Percentiles rank a stretch among this genome's conserved stretches.
Conservation (phyloP, 2,888 invertebrate genomes). For the Agrilus mali region DNA sequence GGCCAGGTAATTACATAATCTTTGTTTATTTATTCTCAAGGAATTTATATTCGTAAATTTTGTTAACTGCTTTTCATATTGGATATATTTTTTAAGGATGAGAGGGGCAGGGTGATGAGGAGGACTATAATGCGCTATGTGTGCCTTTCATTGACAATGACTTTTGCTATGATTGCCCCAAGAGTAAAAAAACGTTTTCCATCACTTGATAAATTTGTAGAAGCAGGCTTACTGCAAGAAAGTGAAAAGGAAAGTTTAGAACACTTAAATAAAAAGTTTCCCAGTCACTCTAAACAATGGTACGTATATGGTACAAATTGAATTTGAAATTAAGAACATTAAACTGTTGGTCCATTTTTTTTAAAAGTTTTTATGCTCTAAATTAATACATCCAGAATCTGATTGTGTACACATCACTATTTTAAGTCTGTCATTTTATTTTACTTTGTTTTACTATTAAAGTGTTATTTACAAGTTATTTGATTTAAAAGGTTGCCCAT, state of each 20-base stretch:
- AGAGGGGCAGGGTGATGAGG: slow-evolving; percentile 68
- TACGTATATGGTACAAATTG: slow-evolving; percentile 21
- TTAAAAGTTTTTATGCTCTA: too few species aligned
- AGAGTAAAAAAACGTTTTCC: slow-evolving; percentile 83
- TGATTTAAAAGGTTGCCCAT: slow-evolving; percentile 55
- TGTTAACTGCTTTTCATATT: neutral
- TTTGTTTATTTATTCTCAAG: neutral
- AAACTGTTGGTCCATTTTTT: too few species aligned
- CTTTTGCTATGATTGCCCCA: slow-evolving; percentile 75
- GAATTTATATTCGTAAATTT: neutral
- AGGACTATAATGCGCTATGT: slow-evolving; percentile 73
- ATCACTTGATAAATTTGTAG: slow-evolving; percentile 68
- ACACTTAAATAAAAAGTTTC: slow-evolving; percentile 66
- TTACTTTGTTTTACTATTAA: slow-evolving; percentile 4
- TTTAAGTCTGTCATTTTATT: neutral
- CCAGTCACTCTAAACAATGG: slow-evolving; percentile 81
- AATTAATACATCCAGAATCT: neutral
- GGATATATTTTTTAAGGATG: slow-evolving; percentile 43
- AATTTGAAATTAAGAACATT: too few species aligned
- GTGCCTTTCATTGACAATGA: slow-evolving; percentile 79
- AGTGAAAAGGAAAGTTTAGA: slow-evolving; percentile 72
- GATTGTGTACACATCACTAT: neutral
- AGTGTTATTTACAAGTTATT: neutral
- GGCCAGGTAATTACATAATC: slow-evolving; percentile 46
- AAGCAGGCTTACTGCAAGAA: slow-evolving; percentile 68